Base-by-base conservation (phyloP, 2,113 vertebrate genomes). In the Oenanthe oenanthe region DNA sequence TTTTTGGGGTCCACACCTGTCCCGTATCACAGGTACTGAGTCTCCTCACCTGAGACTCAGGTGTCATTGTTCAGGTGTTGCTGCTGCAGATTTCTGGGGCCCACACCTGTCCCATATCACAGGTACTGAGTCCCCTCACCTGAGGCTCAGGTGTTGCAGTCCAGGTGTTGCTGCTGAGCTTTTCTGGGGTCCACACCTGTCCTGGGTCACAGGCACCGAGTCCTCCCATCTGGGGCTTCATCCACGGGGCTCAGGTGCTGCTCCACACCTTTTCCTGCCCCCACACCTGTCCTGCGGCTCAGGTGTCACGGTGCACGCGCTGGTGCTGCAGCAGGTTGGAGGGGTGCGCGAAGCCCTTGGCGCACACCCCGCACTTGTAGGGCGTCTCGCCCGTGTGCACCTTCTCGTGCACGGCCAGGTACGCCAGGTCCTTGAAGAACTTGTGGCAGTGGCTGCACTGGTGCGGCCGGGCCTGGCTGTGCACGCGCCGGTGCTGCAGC, bases 401-500 rank as follows among this genome's bases (percentile, higher is more conserved):
- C 92, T 96, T 97, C 95, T 97, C 96, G 1, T 97, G 96, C 47
- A 96, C 95, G 0, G 95, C 89, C n/a, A 91, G 48, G 66, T 97
- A 97, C 0, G 96, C 95, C 80, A 93, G 17, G 83, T 97, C 97
- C 85, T 97, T 97, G 92, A 97, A 96, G 76, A 93, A 88, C 72
- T 95, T 96, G 28, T 90, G 94, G 42, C 97, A 97, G 92, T 95
- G 95, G 18, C 61, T 10, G 47, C 97, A 97, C 29, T 53, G 40
- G 67, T 96, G 94, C 2, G 95, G 96, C 13, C 95, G 7, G 32
- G n/a, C 83, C 11, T 47, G 67, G 73, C 96, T 94, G 93, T 97
- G 96, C 8, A 89, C 96, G 0, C 92, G 85, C 6, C 82, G 96
- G 61, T 97, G 96, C 83, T 97, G 97, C 36, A 96, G 83, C 12